A percentile compares a stretch with the other conserved stretches of the same genome.
Conservation (phyloP, 1,140 invertebrate genomes). For the Acromyrmex echinatior region DNA sequence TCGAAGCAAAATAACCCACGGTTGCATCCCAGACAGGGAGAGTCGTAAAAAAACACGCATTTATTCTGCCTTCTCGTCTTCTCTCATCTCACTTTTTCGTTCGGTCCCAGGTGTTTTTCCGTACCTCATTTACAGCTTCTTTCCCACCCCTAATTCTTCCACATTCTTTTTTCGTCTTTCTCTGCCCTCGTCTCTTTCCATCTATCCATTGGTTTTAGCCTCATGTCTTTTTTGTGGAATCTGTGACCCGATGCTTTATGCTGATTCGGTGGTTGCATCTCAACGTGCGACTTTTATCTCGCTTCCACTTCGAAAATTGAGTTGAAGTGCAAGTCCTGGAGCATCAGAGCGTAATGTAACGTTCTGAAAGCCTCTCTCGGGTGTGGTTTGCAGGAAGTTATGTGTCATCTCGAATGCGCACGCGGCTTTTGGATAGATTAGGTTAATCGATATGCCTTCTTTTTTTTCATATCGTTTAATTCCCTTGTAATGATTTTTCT, state of each 20-base stretch:
- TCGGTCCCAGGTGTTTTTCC: conserved; percentile 42
- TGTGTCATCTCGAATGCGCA: conserved; percentile 47
- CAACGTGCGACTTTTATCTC: conserved; percentile 60
- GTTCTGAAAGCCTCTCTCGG: conserved; percentile 34
- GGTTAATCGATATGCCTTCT: conserved; percentile 2
- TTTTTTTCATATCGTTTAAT: conserved; percentile 19
- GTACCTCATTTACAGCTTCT: not conserved
- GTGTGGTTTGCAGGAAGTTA: conserved; percentile 46
- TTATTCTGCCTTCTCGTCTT: conserved; percentile 21
- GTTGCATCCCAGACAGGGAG: conserved; percentile 44
- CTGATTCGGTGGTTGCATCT: conserved; percentile 20
- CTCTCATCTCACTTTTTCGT: not conserved
- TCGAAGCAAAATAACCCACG: conserved; percentile 56
- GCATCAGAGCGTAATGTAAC: conserved; percentile 38
- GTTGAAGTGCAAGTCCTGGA: conserved; percentile 39
- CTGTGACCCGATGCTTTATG: conserved; percentile 9
- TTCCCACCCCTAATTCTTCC: not conserved
- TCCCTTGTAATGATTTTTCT: not conserved
- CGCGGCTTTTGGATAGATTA: conserved; percentile 39
- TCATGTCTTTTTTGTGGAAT: not conserved
- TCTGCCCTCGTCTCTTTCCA: not conserved
- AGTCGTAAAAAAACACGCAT: conserved; percentile 60
- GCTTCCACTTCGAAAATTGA: conserved; percentile 59
- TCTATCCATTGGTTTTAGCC: conserved; percentile 9
- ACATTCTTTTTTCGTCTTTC: not conserved